Base-by-base conservation (phyloP, 1,140 invertebrate genomes). In the Papilio dardanus region DNA sequence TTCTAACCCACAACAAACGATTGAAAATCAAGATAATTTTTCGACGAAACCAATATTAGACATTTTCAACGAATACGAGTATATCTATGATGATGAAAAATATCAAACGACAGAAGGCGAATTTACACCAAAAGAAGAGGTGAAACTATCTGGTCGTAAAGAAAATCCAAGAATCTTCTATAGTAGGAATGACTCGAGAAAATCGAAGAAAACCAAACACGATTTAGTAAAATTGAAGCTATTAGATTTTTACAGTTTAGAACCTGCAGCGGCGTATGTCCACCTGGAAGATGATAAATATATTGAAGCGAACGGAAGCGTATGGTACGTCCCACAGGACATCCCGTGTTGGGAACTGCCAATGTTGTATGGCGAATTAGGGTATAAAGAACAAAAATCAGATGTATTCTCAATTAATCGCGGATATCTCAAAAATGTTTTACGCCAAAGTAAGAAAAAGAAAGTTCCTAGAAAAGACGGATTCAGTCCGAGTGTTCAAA, bases 341-440 rank as follows among this genome's bases (percentile, higher is more conserved):
- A 79, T 83, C 33, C 85, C 89, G 4, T 92, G 91, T 77, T 92
- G 89, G 88, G 81, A 91, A 16, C 79, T 93, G 14, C 88, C 90
- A 2, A 67, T 87, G 24, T 71, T 92, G 21, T 88, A 88, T 76
- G 91, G 86, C 40, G 80, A 91, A 79, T 76, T 86, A 46, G 81
- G 79, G 7, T 35, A 37, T 31, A 86, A 74, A 71, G 83, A 76
- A 31, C 81, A 80, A 12, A 76, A 67, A 10, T 66, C 79, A 4
- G 79, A 86, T 6, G 80, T 93, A 31, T 93, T 93, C 84, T 46
- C 79, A n/a, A 79, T 86, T 65, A 77, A 87, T 68, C 54, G 75
- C 21, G 76, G 79, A 50, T 79, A 74, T 37, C 74, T 93, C 14
- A 86, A 82, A 73, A 86, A 92, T 76, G 87, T 92, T 31, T 71